These are phyloP conservation scores for Amia ocellicauda DNA, from an alignment of 2,113 vertebrate species.

Conservation along the genomic window DNA sequence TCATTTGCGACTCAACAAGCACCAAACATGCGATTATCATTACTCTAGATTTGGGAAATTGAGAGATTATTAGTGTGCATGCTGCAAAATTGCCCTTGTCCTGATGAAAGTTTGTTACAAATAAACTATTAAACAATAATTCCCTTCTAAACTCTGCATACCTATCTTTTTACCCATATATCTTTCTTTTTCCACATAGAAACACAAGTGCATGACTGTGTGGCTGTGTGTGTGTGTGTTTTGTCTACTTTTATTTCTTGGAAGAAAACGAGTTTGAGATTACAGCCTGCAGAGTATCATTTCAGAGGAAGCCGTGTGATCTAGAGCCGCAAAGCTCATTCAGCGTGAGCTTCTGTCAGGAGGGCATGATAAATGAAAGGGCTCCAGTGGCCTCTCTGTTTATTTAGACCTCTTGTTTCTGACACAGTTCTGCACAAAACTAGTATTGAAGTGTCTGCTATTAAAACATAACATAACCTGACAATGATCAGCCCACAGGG, in stretches of 20 bases:
- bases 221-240: neutral
- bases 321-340: constrained; percentile 35
- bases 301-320: constrained; percentile 44
- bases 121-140: too few species aligned
- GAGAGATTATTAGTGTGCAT: too few species aligned
- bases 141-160: too few species aligned
- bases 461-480: constrained; percentile 83
- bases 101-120: too few species aligned
- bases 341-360: constrained; percentile 64
- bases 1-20: too few species aligned
- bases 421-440: constrained; percentile 72
- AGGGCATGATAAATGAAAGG: constrained; percentile 75
- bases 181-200: neutral
- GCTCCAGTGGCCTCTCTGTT: constrained; percentile 67
- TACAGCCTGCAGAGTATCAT: constrained; percentile 45
- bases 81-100: too few species aligned
- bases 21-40: too few species aligned
- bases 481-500: constrained; percentile 77
- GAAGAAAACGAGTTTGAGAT: neutral
- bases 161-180: too few species aligned
- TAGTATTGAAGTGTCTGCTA: constrained; percentile 71
- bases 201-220: neutral
- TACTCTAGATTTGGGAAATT: too few species aligned
- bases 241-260: neutral
- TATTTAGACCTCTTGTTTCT: constrained; percentile 83